These are phyloP conservation scores for Malthinus flaveolus DNA, from an alignment of 2,888 invertebrate species.

Conservation along the genomic window DNA sequence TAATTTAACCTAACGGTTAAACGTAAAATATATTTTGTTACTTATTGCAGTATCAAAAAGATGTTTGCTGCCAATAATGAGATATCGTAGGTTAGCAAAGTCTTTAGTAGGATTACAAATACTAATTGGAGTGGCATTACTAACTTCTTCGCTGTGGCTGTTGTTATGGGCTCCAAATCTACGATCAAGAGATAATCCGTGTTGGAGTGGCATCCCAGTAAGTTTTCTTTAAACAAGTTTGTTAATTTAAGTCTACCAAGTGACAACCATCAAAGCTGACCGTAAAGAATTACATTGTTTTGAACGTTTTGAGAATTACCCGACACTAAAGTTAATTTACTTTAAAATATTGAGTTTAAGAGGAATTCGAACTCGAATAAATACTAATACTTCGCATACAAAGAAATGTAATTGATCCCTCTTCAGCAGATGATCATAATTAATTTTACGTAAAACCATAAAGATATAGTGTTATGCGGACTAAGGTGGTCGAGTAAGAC, in stretches of 20 bases:
- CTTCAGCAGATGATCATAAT: no score
- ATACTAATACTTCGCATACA: no score
- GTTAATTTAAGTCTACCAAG: no score
- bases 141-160: constrained; percentile 62
- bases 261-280: no score
- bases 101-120: constrained; percentile 57
- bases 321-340: no score
- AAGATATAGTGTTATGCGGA: no score
- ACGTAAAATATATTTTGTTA: background rate
- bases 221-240: constrained; percentile 40
- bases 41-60: constrained; percentile 54
- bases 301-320: no score
- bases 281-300: no score
- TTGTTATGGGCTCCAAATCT: constrained; percentile 64
- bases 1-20: background rate
- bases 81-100: constrained; percentile 56
- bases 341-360: no score
- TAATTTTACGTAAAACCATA: background rate
- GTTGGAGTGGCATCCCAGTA: constrained; percentile 68
- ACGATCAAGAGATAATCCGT: constrained; percentile 63
- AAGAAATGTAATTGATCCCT: no score
- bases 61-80: constrained; percentile 57
- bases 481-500: no score
- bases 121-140: constrained; percentile 59
- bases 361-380: no score